Evolutionary conservation across 2,797 vertebrate genomes (phyloP), one percentile per base, ranked within the genome.

Genomic region (Brachymystax lenok): DNA sequence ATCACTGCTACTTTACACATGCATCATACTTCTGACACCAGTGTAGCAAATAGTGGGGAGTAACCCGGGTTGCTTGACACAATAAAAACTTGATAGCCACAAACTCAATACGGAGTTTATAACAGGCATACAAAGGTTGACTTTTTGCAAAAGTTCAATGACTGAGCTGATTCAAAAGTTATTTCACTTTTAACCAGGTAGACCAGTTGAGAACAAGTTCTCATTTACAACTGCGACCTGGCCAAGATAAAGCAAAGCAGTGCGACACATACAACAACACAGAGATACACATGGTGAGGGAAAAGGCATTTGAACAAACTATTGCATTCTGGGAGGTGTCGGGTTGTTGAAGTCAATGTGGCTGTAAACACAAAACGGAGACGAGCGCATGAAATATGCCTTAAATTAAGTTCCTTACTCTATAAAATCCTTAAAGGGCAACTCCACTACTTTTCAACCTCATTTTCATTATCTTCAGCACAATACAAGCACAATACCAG

Each of bases 321-420:
- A 78, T 8, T 89, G 94, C 92, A 93, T 91, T 89, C 83, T 93
- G 93, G 92, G 93, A 85, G 16, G 79, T 73, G 72, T 75, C 51
- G 84, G 87, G 82, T 77, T 73, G 82, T 81, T 75, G 88, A 91
- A 92, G 88, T 87, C 92, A 95, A 94, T 92, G 94, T 94, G 94
- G 94, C 93, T 72, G 91, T 74, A 82, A 77, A 88, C 74, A 85
- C 82, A 63, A 84, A 84, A 89, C 88, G 81, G 74, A 87, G 90
- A 81, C 73, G 73, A 79, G 83, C 91, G 69, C 85, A 88, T 86
- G 85, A 78, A 73, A 71, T 85, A 90, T 90, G 89, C 92, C 92
- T 82, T 90, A 88, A 90, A 92, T 91, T 82, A 91, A 91, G 87
- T 89, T 89, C 66, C 75, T 46, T 46, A 73, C 76, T 73, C 30